These are phyloP conservation scores for Encarsia formosa DNA, from an alignment of 2,888 invertebrate species.

Conservation along the genomic window DNA sequence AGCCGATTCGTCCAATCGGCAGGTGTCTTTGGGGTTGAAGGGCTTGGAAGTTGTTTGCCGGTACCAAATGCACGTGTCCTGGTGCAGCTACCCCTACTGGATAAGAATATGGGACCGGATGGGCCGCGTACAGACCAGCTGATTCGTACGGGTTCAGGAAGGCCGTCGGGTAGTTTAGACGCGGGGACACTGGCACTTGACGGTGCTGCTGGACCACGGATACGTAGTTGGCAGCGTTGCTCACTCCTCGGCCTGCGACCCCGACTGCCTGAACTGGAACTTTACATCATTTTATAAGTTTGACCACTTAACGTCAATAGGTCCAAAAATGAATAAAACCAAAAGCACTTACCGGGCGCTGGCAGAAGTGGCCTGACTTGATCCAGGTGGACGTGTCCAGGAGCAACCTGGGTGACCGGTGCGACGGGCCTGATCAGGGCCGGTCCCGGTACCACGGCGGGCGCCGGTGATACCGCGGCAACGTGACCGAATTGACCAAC, in stretches of 20 bases:
- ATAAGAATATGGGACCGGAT: no score
- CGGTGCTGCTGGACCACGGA: constrained; percentile 1
- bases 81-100: not conserved
- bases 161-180: not conserved
- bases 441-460: no score
- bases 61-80: not conserved
- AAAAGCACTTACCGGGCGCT: not conserved
- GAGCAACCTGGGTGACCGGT: not conserved
- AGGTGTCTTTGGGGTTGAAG: constrained; percentile 22
- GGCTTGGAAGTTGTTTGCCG: not conserved
- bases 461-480: no score
- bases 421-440: not conserved
- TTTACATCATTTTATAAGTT: no score
- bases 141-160: not conserved
- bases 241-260: not conserved
- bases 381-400: not conserved
- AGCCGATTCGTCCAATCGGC: constrained; percentile 31
- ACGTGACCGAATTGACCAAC: no score
- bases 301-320: no score
- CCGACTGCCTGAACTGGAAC: no score
- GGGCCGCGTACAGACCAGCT: no score
- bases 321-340: no score
- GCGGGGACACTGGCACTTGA: no score
- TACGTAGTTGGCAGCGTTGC: constrained; percentile 8
- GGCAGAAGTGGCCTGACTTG: not conserved